phyloP scores from a whole-genome alignment of 1,140 invertebrate genomes.

The Drosophila leontia region DNA sequence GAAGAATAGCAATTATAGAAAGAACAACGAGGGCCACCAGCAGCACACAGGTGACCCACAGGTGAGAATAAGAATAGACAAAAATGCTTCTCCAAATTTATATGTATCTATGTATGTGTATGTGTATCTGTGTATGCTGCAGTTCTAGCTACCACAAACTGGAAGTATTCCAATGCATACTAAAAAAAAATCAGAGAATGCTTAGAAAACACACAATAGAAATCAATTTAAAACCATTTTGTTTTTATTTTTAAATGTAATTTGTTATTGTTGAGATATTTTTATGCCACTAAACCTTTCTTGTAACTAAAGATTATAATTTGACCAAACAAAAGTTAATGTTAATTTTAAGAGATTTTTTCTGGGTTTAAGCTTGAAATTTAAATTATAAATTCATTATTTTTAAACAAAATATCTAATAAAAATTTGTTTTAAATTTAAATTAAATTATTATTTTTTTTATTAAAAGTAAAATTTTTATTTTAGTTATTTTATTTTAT shows the following conservation, averaged over 20 bases:
- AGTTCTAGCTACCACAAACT: slow-evolving; percentile 5
- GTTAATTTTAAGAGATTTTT: neutral
- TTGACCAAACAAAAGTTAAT: neutral
- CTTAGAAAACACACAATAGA: neutral
- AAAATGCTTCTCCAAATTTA: neutral
- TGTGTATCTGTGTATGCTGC: slow-evolving; percentile 1
- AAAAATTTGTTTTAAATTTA: too few relatives aligned
- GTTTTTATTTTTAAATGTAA: neutral
- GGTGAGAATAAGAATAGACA: slow-evolving; percentile 5
- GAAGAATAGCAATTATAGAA: neutral
- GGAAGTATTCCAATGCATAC: slow-evolving; percentile 5
- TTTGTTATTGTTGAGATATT: neutral
- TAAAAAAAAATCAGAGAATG: neutral
- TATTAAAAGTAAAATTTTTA: too few relatives aligned
- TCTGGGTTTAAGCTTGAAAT: neutral
- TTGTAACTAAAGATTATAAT: neutral
- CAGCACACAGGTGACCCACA: slow-evolving; percentile 8
- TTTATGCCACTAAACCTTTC: neutral
- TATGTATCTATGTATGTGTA: neutral
- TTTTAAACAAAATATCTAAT: neutral
- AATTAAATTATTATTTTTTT: too few relatives aligned
- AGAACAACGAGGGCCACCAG: slow-evolving; percentile 3
- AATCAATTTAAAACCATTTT: neutral
- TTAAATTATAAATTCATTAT: neutral
- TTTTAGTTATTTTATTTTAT: too few relatives aligned